Percentiles rank a stretch among this genome's conserved stretches.
phyloP scores from a whole-genome alignment of 2,113 vertebrate species.

The Kobus ellipsiprymnus region DNA sequence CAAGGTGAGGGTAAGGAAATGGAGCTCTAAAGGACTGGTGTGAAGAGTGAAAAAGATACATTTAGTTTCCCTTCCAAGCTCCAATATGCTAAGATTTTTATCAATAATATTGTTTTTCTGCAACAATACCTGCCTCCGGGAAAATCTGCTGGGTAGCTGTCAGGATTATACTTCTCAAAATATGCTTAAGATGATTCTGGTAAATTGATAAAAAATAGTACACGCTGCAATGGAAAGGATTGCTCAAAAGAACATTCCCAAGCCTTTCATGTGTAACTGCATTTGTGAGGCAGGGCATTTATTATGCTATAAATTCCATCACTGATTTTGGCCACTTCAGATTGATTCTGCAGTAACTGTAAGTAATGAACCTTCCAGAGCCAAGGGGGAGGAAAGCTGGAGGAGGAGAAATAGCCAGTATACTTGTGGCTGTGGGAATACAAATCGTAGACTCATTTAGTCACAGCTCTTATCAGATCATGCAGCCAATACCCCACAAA shows the following conservation, averaged over 20 bases:
- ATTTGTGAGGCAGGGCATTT: constrained; percentile 73
- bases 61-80: constrained; percentile 72
- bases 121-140: constrained; percentile 75
- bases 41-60: constrained; percentile 69
- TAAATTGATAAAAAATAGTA: constrained; percentile 78
- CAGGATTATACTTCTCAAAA: constrained; percentile 79
- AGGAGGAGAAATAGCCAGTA: constrained; percentile 63
- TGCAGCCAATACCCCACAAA: constrained; percentile 67
- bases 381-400: constrained; percentile 17
- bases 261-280: constrained; percentile 77
- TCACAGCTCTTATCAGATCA: constrained; percentile 76
- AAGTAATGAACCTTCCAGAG: constrained; percentile 82
- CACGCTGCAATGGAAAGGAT: constrained; percentile 64
- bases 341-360: constrained; percentile 84
- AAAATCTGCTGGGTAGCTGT: constrained; percentile 76
- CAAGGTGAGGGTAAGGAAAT: constrained; percentile 20
- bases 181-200: constrained; percentile 76
- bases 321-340: constrained; percentile 82
- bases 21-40: constrained; percentile 48
- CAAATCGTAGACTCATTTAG: constrained; percentile 76
- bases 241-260: constrained; percentile 73
- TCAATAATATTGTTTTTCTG: constrained; percentile 81
- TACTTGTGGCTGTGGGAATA: constrained; percentile 73
- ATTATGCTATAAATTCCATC: constrained; percentile 83
- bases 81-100: constrained; percentile 79